Evolutionary conservation across 2,113 vertebrate species (phyloP), one percentile per base, ranked within the genome.

Genomic region (Eclectus roratus): DNA sequence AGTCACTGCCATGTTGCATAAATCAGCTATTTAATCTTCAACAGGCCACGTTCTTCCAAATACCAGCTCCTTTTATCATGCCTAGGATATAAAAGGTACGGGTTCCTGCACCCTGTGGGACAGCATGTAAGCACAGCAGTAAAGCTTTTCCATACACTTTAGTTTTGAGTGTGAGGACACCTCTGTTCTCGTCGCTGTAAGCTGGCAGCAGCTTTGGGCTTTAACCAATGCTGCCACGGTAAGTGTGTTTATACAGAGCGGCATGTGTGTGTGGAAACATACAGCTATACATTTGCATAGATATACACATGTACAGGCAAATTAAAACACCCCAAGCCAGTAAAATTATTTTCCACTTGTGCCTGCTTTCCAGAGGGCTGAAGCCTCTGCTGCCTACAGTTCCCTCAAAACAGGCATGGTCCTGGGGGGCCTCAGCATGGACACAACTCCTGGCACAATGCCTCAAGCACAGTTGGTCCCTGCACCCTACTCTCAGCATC

Each of bases 91-190:
- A 43, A 61, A 52, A 85, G 65, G 58, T 5, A 21, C 3, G 16
- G 31, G 52, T 7, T 50, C 44, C 56, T 52, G 65, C 53, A 31
- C n/a, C 49, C 68, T 18, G 50, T 1, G 2, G 60, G 56, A 11
- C 1, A 37, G n/a, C 6, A 31, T 31, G 41, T 7, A 35, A 43
- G 55, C 3, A 2, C 19, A 27, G 61, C 1, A 13, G 68, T 23
- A 66, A 72, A 85, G 60, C 55, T 50, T 49, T 72, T 76, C 77
- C 77, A 27, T 31, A 12, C 4, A 3, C 21, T 35, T n/a, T 2
- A 0, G 29, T 21, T 60, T 19, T 21, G 43, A 4, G 1, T 0
- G 3, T 1, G 28, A 65, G n/a, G 55, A 14, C 1, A 4, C 46
- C 58, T 69, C 53, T 61, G 44, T 29, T 73, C 25, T 27, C 8